Evolutionary conservation across 2,888 invertebrate genomes (phyloP), one percentile per base, ranked within the genome.

Genomic region (Sphaerophoria rueppellii): DNA sequence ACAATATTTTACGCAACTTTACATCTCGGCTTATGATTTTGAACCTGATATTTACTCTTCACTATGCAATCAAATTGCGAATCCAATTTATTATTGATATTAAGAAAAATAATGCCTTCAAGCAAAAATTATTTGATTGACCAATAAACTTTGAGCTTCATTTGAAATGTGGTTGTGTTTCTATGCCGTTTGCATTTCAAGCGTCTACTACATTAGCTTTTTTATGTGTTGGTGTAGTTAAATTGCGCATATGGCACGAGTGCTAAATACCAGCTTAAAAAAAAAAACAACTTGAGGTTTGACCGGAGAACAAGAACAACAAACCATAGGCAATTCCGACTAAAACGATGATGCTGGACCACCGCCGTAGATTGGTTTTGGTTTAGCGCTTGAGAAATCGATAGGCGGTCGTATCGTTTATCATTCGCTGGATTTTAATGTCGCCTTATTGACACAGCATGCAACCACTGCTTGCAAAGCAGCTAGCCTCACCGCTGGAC

Each of bases 71-170:
- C 46, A 34, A 63, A 37, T 50, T 65, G n/a, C 37, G 34, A 67
- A 71, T 48, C 7, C 9, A 60, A 24, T 48, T 75, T 32, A 37
- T 70, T 69, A 54, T 50, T 46, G 73, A 69, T 69, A 55, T 40
- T 71, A 6, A 40, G 57, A 35, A 9, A 9, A 9, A 43, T 43
- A 72, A 24, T 72, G 63, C 57, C 69, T 61, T 54, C 5, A 48
- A 60, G 74, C 76, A 76, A 74, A 82, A 88, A 87, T 87, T 87
- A 87, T 88, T 88, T 87, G 89, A 91, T 89, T 90, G 89, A 89
- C 91, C 91, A 91, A 91, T 91, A 91, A 91, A 91, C 89, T 89
- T 89, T 88, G 89, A 90, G 90, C 89, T 91, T 90, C 89, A 90
- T 90, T 89, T 89, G 88, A 88, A 88, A 63, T 70, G 75, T 69